These are phyloP conservation scores for Escarpia spicata DNA, from an alignment of 2,888 invertebrate species.

Conservation along the genomic window DNA sequence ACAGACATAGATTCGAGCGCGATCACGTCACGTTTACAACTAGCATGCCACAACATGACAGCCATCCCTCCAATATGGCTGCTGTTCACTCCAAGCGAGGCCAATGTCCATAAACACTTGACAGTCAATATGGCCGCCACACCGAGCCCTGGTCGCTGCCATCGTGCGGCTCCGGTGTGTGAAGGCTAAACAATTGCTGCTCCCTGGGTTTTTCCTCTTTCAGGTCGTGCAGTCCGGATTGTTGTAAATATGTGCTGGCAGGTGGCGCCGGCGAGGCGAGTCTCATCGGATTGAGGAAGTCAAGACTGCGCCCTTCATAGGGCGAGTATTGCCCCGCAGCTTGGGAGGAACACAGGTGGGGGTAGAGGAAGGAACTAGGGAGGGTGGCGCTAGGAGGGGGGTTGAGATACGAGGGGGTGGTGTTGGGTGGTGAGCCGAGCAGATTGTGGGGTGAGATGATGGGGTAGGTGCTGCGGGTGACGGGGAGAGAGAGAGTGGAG, in stretches of 20 bases:
- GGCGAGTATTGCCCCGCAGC: neutral
- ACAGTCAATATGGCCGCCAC: slow-evolving; percentile 4
- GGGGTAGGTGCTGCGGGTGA: neutral
- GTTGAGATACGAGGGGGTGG: neutral
- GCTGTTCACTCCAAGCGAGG: neutral
- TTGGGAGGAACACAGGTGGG: neutral
- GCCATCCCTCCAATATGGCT: neutral
- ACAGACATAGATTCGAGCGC: neutral
- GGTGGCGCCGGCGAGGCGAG: neutral
- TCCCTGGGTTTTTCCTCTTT: slow-evolving; percentile 10
- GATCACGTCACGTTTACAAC: neutral
- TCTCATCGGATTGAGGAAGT: neutral
- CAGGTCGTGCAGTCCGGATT: neutral
- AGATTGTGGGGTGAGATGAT: slow-evolving; percentile 10
- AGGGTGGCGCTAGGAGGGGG: neutral
- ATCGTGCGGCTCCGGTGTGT: neutral
- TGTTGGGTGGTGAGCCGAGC: neutral
- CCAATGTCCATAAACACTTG: neutral
- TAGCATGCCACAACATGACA: slow-evolving; percentile 8
- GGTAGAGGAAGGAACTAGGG: slow-evolving; percentile 8
- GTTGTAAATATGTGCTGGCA: neutral
- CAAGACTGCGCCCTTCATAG: neutral
- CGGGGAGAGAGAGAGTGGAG: neutral
- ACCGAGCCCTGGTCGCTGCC: neutral
- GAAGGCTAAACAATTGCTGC: neutral